phyloP scores from a whole-genome alignment of 1,140 invertebrate species.

The Procambarus virginalis region DNA sequence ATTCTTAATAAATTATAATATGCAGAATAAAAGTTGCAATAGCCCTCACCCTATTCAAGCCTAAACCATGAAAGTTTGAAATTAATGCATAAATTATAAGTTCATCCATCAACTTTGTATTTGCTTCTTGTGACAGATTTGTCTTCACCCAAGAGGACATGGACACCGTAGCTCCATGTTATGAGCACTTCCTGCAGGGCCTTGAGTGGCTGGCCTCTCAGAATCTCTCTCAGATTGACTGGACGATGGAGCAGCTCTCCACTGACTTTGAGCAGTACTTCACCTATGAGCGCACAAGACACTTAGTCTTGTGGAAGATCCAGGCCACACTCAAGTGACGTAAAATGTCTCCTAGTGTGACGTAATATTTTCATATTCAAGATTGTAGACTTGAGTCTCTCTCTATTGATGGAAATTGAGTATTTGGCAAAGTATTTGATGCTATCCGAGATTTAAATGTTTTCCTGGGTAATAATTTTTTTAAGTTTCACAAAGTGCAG shows the following conservation, averaged over 20 bases:
- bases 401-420: too few relatives aligned
- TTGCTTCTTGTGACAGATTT: constrained; percentile 75
- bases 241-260: constrained; percentile 74
- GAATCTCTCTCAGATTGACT: constrained; percentile 36
- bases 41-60: background rate
- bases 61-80: too few relatives aligned
- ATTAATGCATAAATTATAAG: too few relatives aligned
- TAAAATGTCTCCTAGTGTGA: too few relatives aligned
- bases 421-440: too few relatives aligned
- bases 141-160: constrained; percentile 88
- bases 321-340: constrained; percentile 35
- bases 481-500: too few relatives aligned
- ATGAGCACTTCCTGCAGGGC: constrained; percentile 84
- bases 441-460: too few relatives aligned
- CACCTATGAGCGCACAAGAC: constrained; percentile 84
- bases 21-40: too few relatives aligned
- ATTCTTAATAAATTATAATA: too few relatives aligned
- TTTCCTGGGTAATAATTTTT: too few relatives aligned
- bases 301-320: constrained; percentile 86
- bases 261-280: constrained; percentile 87
- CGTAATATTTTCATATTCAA: too few relatives aligned
- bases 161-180: constrained; percentile 87
- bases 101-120: background rate
- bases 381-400: too few relatives aligned
- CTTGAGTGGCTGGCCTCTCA: constrained; percentile 73